Conservation (phyloP, 2,888 invertebrate species). For the Isoperla grammatica region DNA sequence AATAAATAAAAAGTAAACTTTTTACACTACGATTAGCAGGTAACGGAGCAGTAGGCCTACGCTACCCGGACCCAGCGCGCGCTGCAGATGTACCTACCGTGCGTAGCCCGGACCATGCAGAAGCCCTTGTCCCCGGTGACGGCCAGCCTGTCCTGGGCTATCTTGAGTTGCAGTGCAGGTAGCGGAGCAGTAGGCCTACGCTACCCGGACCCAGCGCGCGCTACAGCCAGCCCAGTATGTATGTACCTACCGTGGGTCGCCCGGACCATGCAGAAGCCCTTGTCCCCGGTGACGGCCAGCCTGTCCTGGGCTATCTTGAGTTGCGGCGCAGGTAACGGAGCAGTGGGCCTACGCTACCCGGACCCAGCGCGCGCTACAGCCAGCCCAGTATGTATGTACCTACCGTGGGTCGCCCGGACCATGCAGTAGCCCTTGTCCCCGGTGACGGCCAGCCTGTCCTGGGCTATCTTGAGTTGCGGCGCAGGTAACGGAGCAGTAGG, state of each 20-base stretch:
- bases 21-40: too few species aligned
- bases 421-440: constrained; percentile 97
- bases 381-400: constrained; percentile 95
- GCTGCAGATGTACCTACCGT: too few species aligned
- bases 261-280: constrained; percentile 93
- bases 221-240: constrained; percentile 96
- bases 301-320: constrained; percentile 88
- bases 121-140: constrained; percentile 97
- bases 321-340: constrained; percentile 93
- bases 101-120: constrained; percentile 92
- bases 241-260: constrained; percentile 97
- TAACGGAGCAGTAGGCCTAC: too few species aligned
- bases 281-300: constrained; percentile 89
- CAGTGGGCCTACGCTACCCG: constrained; percentile 78
- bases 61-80: too few species aligned
- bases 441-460: constrained; percentile 87
- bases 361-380: constrained; percentile 85
- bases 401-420: constrained; percentile 93
- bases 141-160: constrained; percentile 85
- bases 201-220: constrained; percentile 78
- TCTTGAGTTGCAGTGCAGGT: constrained; percentile 89
- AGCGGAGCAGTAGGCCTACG: constrained; percentile 86
- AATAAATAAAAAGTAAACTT: too few species aligned
- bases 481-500: constrained; percentile 91
- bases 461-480: constrained; percentile 85